Conservation (phyloP, 2,113 vertebrate genomes). For the Tragelaphus scriptus region DNA sequence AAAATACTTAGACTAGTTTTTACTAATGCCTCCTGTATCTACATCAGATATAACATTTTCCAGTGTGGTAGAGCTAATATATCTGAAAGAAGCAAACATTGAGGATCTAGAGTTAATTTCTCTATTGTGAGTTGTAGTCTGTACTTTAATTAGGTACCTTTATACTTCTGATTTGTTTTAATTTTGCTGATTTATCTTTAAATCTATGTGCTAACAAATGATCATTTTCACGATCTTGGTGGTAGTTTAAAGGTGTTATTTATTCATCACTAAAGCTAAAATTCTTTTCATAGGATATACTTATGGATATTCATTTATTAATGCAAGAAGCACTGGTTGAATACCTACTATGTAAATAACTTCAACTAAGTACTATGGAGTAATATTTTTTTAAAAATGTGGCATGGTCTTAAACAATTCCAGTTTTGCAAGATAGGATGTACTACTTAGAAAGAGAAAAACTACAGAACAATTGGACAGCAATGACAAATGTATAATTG, state of each 20-base stretch:
- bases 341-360: not conserved
- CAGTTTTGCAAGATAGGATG: not conserved
- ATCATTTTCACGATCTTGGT: not conserved
- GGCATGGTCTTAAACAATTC: not conserved
- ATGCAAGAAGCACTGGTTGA: not conserved
- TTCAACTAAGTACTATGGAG: not conserved
- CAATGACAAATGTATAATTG: conserved; percentile 29
- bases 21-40: not conserved
- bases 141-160: conserved; percentile 15
- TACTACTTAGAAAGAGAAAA: conserved; percentile 17
- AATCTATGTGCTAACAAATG: not conserved
- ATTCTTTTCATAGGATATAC: not conserved
- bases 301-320: conserved; percentile 8
- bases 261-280: not conserved
- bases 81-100: not conserved
- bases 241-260: not conserved
- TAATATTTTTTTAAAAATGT: not conserved
- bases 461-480: not conserved
- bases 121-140: not conserved
- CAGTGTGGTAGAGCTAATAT: not conserved
- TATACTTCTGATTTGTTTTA: conserved; percentile 38
- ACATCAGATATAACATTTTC: not conserved
- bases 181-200: conserved; percentile 24
- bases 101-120: not conserved
- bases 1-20: not conserved